phyloP scores from a whole-genome alignment of 2,113 vertebrate species.

The Tamias sibiricus region DNA sequence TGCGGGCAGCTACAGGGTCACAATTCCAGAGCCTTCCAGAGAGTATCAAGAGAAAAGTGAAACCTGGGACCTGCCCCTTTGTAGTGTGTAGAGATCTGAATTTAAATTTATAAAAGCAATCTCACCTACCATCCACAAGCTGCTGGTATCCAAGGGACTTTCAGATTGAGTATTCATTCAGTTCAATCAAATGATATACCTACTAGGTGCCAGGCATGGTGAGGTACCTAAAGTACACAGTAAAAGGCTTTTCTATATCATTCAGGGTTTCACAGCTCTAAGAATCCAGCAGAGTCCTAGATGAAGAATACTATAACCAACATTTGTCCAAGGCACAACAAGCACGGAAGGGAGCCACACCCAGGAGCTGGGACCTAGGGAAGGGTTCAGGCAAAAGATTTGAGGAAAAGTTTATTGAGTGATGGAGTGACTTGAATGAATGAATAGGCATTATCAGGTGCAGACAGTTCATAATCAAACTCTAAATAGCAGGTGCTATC shows the following conservation, averaged over 20 bases:
- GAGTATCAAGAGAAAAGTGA: not conserved
- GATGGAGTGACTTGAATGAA: not conserved
- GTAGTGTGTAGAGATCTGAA: not conserved
- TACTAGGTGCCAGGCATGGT: too few species aligned
- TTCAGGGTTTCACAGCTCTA: not conserved
- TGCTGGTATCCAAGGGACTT: not conserved
- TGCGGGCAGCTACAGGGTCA: fast-evolving
- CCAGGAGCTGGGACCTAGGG: not conserved
- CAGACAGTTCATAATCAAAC: not conserved
- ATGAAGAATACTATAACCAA: not conserved
- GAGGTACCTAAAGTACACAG: not conserved
- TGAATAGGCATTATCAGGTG: not conserved
- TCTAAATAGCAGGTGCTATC: not conserved
- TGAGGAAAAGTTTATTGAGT: fast-evolving
- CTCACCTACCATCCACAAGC: not conserved
- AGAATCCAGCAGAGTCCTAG: too few species aligned
- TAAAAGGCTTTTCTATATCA: not conserved
- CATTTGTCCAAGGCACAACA: not conserved
- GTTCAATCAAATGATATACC: not conserved
- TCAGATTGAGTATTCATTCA: not conserved
- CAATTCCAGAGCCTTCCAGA: not conserved
- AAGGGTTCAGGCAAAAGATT: not conserved
- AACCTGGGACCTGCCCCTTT: not conserved
- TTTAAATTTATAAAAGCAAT: not conserved
- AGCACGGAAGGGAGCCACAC: fast-evolving